Evolutionary conservation across 2,888 invertebrate species (phyloP), one percentile per base, ranked within the genome.

Genomic region (Ophion ventricosus): DNA sequence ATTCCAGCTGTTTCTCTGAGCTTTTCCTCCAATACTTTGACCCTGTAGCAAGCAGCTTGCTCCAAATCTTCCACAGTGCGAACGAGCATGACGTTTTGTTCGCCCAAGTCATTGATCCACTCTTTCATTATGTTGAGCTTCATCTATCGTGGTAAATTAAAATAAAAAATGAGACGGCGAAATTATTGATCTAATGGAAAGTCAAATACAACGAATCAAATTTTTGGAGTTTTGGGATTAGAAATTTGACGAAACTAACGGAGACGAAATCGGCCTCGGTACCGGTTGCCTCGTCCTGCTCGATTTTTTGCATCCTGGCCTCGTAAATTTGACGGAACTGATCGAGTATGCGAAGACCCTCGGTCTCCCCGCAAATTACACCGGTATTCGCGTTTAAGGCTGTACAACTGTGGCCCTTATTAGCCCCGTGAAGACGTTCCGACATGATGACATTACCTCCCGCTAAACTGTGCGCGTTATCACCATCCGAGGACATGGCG

Each of bases 1-100:
- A 92, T 87, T 86, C 89, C 89, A 49, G 94, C 93, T 17, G 94
- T 94, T 81, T 94, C 93, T 63, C 93, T 92, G 75, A 95, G 91
- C 89, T 95, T 95, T 66, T 94, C 94, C 89, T 95, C 94, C 57
- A 96, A 91, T 81, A 94, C 89, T 85, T 94, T 92, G 26, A 96
- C 95, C 87, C 95, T 94, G 72, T 94, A 93, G 25, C 95, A 95
- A 69, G 96, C 95, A 88, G 96, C 96, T 29, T 93, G 91, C 92
- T 97, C 96, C 88, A 97, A 91, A 88, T 96, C 96, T 90, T 96
- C 95, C 1, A 97, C 95, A 2, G 95, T 95, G 78, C 94, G 94
- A 73, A 95, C 95, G 88, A 97, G 93, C 93, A 96, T 94, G 64
- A 95, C 93, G 92, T 96, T 97, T 93, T 97, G 96, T 40, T 95